Evolutionary conservation across 1,140 invertebrate genomes (phyloP).

Genomic region (Asbolus verrucosus): DNA sequence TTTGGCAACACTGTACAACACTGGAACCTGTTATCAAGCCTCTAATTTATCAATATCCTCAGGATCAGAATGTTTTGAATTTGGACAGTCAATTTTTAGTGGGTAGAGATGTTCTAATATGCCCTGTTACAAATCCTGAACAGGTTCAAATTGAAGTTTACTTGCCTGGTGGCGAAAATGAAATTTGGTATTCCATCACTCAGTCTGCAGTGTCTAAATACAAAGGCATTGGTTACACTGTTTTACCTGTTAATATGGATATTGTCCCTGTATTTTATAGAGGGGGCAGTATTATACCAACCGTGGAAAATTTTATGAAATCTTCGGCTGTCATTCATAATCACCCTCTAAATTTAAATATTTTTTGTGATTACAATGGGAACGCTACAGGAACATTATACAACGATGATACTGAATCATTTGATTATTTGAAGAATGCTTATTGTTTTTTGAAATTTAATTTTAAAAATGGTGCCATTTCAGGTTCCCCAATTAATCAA

Average conservation of each 20-base stretch:
- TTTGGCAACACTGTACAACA: slow-evolving; percentile 82
- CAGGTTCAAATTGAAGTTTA: slow-evolving; percentile 85
- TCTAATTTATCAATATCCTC: slow-evolving; percentile 89
- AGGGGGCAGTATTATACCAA: background rate
- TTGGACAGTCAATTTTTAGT: slow-evolving; percentile 84
- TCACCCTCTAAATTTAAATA: slow-evolving; percentile 89
- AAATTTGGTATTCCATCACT: slow-evolving; percentile 90
- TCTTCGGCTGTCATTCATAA: slow-evolving; percentile 84
- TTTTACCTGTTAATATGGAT: background rate
- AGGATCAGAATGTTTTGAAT: slow-evolving; percentile 79
- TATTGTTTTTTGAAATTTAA: slow-evolving; percentile 75
- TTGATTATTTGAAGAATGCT: no score
- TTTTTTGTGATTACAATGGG: slow-evolving; percentile 75
- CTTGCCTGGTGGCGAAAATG: slow-evolving; percentile 80
- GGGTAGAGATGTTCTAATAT: slow-evolving; percentile 82
- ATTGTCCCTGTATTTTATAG: slow-evolving; percentile 19
- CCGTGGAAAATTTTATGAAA: slow-evolving; percentile 80
- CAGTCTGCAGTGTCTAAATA: slow-evolving; percentile 66
- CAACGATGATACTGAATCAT: slow-evolving; percentile 78
- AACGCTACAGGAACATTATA: background rate
- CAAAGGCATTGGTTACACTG: slow-evolving; percentile 4
- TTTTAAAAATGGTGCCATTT: background rate
- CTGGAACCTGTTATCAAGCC: slow-evolving; percentile 89
- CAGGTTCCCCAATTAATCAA: background rate
- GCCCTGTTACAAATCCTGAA: slow-evolving; percentile 90